A percentile compares a stretch with the other conserved stretches of the same genome.
Conservation (phyloP, 2,797 vertebrate genomes). For the Premnoplex brunnescens region DNA sequence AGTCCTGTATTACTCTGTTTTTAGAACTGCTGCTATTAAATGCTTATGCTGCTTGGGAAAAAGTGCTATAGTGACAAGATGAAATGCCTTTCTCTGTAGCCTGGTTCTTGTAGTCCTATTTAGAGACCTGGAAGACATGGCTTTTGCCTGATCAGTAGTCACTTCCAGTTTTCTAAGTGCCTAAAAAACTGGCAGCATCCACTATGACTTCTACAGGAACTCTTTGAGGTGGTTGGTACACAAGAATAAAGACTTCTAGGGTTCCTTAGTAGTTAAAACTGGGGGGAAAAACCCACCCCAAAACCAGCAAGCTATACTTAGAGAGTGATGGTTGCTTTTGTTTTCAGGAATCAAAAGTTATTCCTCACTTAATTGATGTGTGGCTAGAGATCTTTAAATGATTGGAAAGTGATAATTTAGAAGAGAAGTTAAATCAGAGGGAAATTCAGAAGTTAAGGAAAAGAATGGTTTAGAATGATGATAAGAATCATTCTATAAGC, state of each 20-base stretch:
- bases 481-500: background rate
- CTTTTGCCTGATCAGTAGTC: background rate
- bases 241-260: background rate
- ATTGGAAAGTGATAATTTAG: background rate
- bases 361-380: background rate
- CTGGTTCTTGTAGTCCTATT: background rate
- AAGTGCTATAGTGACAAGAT: background rate
- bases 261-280: background rate
- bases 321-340: background rate
- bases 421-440: background rate
- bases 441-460: background rate
- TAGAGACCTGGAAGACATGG: background rate
- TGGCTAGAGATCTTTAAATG: background rate
- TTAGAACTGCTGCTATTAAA: background rate
- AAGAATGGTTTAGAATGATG: background rate
- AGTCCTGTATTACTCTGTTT: background rate
- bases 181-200: background rate
- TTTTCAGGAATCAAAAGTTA: background rate
- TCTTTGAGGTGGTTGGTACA: background rate
- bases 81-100: background rate
- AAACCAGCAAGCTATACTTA: background rate
- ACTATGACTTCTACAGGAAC: background rate
- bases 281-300: fast-evolving
- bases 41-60: background rate
- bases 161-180: background rate